phyloP scores from a whole-genome alignment of 2,888 invertebrate genomes.

The Oxyscelio sp. region DNA sequence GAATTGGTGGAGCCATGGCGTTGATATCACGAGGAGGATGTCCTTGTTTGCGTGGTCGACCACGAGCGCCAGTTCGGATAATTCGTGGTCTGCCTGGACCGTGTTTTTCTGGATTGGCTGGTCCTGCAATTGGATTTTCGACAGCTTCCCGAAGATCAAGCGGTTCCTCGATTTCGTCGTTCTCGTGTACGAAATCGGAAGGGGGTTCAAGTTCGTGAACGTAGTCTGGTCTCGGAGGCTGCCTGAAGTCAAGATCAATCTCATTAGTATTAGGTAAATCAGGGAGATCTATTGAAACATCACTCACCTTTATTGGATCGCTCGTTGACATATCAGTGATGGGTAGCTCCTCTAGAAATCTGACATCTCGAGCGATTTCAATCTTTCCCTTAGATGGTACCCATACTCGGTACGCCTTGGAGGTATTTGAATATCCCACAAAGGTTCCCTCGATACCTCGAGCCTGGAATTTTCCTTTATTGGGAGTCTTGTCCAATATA shows the following conservation, averaged over 20 bases:
- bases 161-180: background rate
- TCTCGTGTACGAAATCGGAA: no score
- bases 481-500: conserved; percentile 22
- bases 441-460: conserved; percentile 29
- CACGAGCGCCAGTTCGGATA: background rate
- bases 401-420: conserved; percentile 23
- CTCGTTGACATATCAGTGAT: no score
- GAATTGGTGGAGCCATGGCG: background rate
- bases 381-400: background rate
- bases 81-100: background rate
- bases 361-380: background rate
- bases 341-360: background rate
- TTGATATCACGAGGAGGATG: no score
- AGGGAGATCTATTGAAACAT: background rate
- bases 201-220: background rate
- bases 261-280: background rate
- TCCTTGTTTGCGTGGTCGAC: background rate
- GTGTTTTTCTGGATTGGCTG: background rate
- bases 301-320: background rate
- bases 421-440: background rate
- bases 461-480: conserved; percentile 10
- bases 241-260: background rate
- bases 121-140: no score
- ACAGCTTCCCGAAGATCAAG: no score
- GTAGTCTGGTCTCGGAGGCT: background rate